phyloP scores from a whole-genome alignment of 2,888 invertebrate genomes.

The Dynastes grantii region DNA sequence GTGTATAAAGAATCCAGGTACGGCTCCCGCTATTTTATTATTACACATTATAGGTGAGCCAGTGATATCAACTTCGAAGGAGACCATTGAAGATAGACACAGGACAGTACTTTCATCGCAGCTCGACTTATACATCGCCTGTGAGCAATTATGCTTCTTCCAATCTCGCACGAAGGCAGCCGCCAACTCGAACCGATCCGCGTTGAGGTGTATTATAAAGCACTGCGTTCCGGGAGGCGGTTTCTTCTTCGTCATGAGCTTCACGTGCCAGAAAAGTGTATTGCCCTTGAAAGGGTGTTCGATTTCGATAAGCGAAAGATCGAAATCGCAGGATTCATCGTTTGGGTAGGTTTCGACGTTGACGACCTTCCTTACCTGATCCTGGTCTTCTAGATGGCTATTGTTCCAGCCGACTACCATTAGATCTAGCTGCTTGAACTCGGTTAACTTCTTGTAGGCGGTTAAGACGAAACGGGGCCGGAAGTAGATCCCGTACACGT shows the following conservation, averaged over 20 bases:
- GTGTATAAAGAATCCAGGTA: conserved; percentile 4
- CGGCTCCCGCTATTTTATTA: neutral
- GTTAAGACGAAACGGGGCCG: neutral
- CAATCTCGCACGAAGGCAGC: neutral
- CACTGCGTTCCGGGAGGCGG: neutral
- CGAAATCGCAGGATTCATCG: neutral
- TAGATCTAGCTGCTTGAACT: conserved; percentile 1
- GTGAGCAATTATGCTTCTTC: neutral
- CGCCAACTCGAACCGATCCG: neutral
- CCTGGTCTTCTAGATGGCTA: neutral
- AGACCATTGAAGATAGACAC: neutral
- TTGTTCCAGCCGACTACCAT: neutral
- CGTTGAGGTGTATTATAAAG: neutral
- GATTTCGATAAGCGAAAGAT: conserved; percentile 8
- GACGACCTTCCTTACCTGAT: neutral
- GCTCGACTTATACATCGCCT: neutral
- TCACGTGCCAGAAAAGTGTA: neutral
- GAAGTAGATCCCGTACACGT: neutral
- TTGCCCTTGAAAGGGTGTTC: neutral
- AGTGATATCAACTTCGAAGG: conserved; percentile 6
- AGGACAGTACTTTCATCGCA: neutral
- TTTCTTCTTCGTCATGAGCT: conserved; percentile 2
- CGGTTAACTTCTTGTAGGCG: neutral
- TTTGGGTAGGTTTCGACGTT: neutral
- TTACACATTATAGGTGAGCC: neutral